Conservation (phyloP, 2,113 vertebrate genomes). For the Promerops cafer region DNA sequence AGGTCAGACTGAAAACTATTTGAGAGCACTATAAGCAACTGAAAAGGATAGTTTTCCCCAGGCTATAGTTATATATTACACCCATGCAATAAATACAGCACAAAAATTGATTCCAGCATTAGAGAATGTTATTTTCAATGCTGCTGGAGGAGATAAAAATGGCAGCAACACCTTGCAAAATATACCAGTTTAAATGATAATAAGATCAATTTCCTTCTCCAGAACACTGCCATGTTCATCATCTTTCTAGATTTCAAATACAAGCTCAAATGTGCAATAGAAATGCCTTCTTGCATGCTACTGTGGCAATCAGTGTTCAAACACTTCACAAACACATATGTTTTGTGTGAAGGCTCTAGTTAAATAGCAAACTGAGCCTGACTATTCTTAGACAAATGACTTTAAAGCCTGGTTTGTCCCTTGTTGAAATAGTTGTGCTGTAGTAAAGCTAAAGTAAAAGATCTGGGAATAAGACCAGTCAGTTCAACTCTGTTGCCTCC, state of each 20-base stretch:
- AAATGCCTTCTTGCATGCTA: neutral
- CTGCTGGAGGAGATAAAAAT: neutral
- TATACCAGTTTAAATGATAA: neutral
- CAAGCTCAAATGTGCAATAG: neutral
- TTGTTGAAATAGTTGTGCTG: neutral
- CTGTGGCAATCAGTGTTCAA: neutral
- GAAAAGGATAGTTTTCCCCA: neutral
- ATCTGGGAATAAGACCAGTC: neutral
- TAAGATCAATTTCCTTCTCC: neutral
- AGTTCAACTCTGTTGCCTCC: neutral
- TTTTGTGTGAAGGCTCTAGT: neutral
- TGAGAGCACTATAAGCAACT: neutral
- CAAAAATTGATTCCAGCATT: neutral
- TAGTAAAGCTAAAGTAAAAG: neutral
- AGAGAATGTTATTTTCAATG: neutral
- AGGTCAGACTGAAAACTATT: neutral
- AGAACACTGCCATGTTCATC: neutral
- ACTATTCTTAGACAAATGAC: neutral
- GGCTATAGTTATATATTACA: neutral
- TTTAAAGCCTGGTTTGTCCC: neutral
- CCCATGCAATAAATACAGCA: neutral
- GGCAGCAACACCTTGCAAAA: neutral
- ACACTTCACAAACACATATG: neutral
- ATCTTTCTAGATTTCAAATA: neutral
- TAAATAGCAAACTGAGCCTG: neutral